Evolutionary conservation across 2,113 vertebrate species (phyloP).

Genomic region (Epinephelus moara): DNA sequence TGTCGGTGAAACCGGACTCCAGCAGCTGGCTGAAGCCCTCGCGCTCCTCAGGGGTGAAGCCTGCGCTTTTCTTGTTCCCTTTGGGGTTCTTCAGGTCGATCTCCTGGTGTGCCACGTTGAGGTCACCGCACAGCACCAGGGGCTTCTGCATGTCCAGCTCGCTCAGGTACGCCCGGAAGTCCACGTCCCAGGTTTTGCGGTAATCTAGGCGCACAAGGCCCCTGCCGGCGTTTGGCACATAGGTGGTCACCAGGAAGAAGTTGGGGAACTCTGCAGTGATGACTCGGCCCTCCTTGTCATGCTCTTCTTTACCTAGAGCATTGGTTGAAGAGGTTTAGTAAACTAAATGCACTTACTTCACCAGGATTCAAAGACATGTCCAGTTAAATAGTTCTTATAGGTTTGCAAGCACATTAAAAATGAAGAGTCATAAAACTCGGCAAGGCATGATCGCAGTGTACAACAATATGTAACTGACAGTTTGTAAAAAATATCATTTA

Average conservation of each 20-base stretch:
- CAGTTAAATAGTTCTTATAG: not conserved
- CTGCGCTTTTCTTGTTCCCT: constrained; percentile 91
- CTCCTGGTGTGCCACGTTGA: constrained; percentile 93
- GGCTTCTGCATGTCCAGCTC: constrained; percentile 88
- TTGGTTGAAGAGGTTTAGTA: not conserved
- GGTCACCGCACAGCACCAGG: constrained; percentile 91
- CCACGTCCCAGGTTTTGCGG: constrained; percentile 91
- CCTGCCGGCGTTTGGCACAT: constrained; percentile 90
- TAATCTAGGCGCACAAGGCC: constrained; percentile 91
- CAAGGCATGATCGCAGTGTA: not conserved
- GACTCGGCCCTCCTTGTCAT: constrained; percentile 92
- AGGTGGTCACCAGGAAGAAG: constrained; percentile 89
- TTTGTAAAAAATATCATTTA: no score
- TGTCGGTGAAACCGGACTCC: constrained; percentile 87
- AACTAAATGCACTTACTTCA: not conserved
- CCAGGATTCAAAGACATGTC: not conserved
- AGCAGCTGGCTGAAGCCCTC: constrained; percentile 89
- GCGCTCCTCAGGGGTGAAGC: constrained; percentile 91
- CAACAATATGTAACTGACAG: not conserved
- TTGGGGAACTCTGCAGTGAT: constrained; percentile 91
- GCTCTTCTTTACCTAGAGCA: constrained; percentile 90
- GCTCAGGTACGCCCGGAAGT: constrained; percentile 88
- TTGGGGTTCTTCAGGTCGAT: constrained; percentile 94
- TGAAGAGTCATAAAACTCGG: not conserved
- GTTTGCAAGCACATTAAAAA: not conserved